Conservation (phyloP, 2,113 vertebrate genomes). For the Fulmarus glacialis region DNA sequence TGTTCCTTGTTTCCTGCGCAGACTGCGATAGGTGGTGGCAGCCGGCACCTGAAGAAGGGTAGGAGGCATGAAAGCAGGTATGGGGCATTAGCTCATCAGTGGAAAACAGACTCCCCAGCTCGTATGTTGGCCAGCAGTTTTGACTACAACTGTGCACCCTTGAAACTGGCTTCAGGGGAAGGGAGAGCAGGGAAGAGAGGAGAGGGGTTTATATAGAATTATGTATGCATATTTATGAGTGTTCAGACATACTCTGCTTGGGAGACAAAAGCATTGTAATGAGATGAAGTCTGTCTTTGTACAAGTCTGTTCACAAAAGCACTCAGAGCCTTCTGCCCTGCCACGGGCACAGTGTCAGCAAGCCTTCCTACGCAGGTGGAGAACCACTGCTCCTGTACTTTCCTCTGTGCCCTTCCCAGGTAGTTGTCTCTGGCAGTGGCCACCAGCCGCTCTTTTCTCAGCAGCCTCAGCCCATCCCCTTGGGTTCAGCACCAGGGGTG, state of each 20-base stretch:
- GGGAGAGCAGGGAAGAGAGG: not conserved
- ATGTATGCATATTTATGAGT: no score
- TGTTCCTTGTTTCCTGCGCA: not conserved
- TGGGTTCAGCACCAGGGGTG: not conserved
- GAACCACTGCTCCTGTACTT: not conserved
- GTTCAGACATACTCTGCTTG: not conserved
- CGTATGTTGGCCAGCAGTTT: not conserved
- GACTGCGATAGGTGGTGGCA: not conserved
- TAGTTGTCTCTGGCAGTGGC: not conserved
- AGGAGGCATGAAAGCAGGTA: accelerated
- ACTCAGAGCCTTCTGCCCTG: not conserved
- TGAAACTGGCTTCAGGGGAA: not conserved
- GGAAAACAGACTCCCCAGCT: not conserved
- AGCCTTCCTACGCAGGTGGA: accelerated
- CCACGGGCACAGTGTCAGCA: no score
- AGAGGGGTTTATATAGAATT: no score
- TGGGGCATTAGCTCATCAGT: accelerated
- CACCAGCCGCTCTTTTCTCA: not conserved
- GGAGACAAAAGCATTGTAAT: no score
- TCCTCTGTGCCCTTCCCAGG: not conserved
- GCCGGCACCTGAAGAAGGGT: accelerated
- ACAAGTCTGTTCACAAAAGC: not conserved
- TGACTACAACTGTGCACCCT: not conserved
- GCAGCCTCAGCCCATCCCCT: not conserved
- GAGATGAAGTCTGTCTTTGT: not conserved